phyloP scores from a whole-genome alignment of 1,140 invertebrate genomes.

The Portunus trituberculatus region DNA sequence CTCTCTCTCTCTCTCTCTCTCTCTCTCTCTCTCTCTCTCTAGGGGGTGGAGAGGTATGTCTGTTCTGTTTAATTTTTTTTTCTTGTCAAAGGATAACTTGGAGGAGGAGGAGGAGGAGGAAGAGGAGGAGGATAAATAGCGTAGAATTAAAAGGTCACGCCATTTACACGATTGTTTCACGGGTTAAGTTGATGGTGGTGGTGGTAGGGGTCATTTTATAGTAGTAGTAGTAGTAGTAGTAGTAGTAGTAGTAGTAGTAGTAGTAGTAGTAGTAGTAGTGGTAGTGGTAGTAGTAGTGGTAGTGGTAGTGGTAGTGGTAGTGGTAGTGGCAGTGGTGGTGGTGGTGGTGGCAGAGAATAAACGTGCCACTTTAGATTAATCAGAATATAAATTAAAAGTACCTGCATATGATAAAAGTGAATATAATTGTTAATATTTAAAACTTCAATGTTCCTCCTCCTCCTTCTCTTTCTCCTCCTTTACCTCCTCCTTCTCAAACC shows the following conservation, averaged over 20 bases:
- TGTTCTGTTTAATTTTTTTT: neutral
- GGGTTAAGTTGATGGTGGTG: neutral
- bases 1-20: neutral
- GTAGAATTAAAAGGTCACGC: neutral
- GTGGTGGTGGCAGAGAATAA: too few species aligned
- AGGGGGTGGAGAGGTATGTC: neutral
- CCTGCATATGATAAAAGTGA: too few species aligned
- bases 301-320: neutral
- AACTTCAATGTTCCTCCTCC: too few species aligned
- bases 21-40: neutral
- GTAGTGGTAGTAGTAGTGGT: neutral
- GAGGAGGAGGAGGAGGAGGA: neutral
- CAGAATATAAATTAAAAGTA: too few species aligned
- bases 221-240: too few species aligned
- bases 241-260: too few species aligned
- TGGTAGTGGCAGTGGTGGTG: too few species aligned
- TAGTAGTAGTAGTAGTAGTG: neutral
- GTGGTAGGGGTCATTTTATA: too few species aligned
- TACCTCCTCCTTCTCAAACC: too few species aligned
- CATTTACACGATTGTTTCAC: neutral
- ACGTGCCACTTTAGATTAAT: too few species aligned
- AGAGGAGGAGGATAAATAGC: neutral
- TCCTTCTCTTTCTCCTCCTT: too few species aligned
- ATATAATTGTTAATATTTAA: too few species aligned
- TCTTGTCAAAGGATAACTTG: neutral